These are phyloP conservation scores for Penaeus chinensis DNA, from an alignment of 1,140 invertebrate species.

Conservation along the genomic window DNA sequence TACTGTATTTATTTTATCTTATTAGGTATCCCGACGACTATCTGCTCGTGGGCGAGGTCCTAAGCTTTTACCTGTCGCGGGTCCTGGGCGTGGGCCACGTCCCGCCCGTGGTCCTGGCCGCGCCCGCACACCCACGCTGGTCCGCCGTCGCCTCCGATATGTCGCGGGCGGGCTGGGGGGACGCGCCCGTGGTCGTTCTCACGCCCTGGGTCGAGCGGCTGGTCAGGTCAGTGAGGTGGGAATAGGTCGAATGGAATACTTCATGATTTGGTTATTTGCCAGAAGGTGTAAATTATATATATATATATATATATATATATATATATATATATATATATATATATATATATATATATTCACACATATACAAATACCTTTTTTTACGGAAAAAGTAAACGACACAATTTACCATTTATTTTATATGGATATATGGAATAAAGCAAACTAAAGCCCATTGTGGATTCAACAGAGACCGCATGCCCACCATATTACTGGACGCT, in stretches of 20 bases:
- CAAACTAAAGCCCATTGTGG: too few species aligned
- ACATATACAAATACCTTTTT: too few species aligned
- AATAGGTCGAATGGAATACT: neutral
- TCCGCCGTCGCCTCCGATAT: slow-evolving; percentile 23
- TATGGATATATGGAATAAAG: too few species aligned
- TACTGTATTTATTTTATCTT: neutral
- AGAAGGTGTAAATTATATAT: too few species aligned
- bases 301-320: too few species aligned
- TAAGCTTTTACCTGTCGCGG: slow-evolving; percentile 43
- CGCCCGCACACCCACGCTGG: slow-evolving; percentile 24
- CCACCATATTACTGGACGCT: too few species aligned
- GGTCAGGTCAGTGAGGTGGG: slow-evolving; percentile 13
- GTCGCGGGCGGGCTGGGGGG: slow-evolving; percentile 38
- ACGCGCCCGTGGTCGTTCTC: slow-evolving; percentile 38
- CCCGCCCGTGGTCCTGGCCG: slow-evolving; percentile 23
- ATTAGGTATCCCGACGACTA: slow-evolving; percentile 44
- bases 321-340: too few species aligned
- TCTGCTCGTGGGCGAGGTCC: slow-evolving; percentile 36
- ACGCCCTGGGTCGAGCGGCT: slow-evolving; percentile 37
- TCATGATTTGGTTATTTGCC: too few species aligned
- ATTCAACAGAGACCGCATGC: too few species aligned
- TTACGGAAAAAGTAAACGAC: too few species aligned
- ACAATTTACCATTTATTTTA: too few species aligned
- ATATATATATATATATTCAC: too few species aligned
- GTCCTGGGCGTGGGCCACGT: slow-evolving; percentile 30